Conservation (phyloP, 2,113 vertebrate genomes). For the Natator depressus region DNA sequence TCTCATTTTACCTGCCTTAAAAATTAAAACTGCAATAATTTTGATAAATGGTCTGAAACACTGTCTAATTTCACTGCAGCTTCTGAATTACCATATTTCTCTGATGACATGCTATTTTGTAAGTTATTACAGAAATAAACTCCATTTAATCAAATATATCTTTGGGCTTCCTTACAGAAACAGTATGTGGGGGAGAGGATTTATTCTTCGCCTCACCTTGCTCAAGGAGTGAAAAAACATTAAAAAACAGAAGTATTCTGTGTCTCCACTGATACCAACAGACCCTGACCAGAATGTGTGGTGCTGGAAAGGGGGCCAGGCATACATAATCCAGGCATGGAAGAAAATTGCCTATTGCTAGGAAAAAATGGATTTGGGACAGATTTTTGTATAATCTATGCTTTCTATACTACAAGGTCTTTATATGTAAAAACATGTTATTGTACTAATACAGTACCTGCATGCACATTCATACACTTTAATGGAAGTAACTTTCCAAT, state of each 20-base stretch:
- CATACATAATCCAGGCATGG: not conserved
- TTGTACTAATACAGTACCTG: not conserved
- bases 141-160: not conserved
- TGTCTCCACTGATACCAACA: not conserved
- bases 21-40: not conserved
- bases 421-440: not conserved
- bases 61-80: not conserved
- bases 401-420: not conserved
- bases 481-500: not conserved
- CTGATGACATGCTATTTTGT: not conserved
- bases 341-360: not conserved
- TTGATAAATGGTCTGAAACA: not conserved
- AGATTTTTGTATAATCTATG: not conserved
- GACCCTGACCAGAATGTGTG: fast-evolving
- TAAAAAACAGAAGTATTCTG: not conserved
- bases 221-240: not conserved
- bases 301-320: not conserved
- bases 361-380: not conserved
- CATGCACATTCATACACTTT: not conserved
- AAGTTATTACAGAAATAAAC: not conserved
- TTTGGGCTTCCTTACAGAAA: not conserved
- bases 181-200: not conserved
- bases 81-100: too few species aligned
- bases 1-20: not conserved
- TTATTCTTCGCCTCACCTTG: not conserved